These are phyloP conservation scores for Pinctada fucata DNA, from an alignment of 2,888 invertebrate species.

Conservation along the genomic window DNA sequence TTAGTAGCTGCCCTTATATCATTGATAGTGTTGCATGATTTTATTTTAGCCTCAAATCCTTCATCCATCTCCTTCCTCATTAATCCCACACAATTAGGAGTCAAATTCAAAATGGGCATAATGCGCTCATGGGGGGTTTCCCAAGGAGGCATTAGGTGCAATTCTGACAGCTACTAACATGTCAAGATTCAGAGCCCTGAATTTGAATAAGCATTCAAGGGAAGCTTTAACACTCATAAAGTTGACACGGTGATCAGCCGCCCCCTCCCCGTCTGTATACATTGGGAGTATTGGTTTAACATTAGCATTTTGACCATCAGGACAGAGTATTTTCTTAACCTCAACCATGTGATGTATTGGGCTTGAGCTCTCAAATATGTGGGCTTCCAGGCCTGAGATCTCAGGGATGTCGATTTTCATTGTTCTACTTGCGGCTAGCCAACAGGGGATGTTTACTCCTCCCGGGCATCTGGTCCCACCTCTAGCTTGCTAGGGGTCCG, in stretches of 20 bases:
- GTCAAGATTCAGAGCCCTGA: constrained; percentile 31
- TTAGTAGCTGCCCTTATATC: no score
- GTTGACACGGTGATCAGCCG: constrained; percentile 41
- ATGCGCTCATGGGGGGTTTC: constrained; percentile 42
- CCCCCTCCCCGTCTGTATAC: constrained; percentile 44
- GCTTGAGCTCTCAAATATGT: constrained; percentile 41
- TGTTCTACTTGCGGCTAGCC: no score
- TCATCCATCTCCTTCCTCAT: constrained; percentile 32
- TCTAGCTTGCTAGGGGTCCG: no score
- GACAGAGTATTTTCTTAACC: constrained; percentile 14
- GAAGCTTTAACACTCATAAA: constrained; percentile 38
- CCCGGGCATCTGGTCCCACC: no score
- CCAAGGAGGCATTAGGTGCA: constrained; percentile 35
- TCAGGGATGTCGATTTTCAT: constrained; percentile 42
- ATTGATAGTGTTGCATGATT: no score
- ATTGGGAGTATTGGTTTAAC: constrained; percentile 31
- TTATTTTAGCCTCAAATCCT: constrained; percentile 31
- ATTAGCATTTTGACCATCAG: constrained; percentile 1
- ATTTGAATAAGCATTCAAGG: constrained; percentile 30
- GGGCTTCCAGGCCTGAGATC: constrained; percentile 41
- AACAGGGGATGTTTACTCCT: no score
- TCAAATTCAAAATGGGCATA: constrained; percentile 38
- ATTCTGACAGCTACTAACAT: constrained; percentile 38
- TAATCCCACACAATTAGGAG: constrained; percentile 35
- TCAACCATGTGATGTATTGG: constrained; percentile 47